Evolutionary conservation across 1,140 invertebrate genomes (phyloP).

Genomic region (Heliconius melpomene): DNA sequence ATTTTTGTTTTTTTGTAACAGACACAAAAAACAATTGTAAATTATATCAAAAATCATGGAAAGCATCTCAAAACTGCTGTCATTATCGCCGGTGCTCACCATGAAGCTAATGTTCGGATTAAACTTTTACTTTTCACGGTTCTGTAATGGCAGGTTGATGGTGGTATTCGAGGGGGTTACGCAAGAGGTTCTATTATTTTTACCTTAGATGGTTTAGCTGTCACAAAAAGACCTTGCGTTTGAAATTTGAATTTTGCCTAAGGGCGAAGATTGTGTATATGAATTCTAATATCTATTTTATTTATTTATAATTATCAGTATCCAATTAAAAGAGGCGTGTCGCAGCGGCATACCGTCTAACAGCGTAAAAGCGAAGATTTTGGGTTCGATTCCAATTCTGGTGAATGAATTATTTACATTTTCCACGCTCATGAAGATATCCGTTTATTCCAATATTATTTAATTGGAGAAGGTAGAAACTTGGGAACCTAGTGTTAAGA

Average conservation of each 20-base stretch:
- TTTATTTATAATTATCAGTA: too few relatives aligned
- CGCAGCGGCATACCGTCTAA: too few relatives aligned
- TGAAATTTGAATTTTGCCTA: not conserved
- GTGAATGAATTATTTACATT: too few relatives aligned
- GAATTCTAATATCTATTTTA: too few relatives aligned
- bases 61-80: not conserved
- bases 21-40: not conserved
- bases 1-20: not conserved
- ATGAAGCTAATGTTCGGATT: not conserved
- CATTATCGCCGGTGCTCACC: not conserved
- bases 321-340: too few relatives aligned
- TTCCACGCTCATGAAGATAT: too few relatives aligned
- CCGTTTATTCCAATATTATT: too few relatives aligned
- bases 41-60: not conserved
- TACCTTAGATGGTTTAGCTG: not conserved
- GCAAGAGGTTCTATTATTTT: not conserved
- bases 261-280: not conserved
- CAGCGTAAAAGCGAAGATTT: too few relatives aligned
- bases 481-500: too few relatives aligned
- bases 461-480: too few relatives aligned
- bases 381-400: too few relatives aligned
- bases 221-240: not conserved
- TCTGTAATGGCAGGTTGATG: not conserved
- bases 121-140: constrained; percentile 14
- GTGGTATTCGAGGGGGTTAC: not conserved